Base-by-base conservation (phyloP, 2,797 vertebrate species). In the Limosa lapponica region DNA sequence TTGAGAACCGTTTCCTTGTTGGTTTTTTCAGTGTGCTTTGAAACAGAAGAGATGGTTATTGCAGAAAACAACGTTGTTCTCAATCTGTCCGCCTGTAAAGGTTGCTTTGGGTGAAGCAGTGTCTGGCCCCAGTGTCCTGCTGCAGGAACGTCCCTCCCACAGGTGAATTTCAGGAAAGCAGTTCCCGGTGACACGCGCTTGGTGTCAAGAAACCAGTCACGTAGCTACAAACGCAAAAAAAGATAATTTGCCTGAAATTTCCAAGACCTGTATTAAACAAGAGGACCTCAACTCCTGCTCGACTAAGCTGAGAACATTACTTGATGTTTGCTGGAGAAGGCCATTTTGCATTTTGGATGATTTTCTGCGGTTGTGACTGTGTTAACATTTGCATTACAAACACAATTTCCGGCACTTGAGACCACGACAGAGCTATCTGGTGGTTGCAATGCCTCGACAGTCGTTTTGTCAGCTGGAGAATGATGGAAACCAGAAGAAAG, bases 401-500 rank as follows among this genome's bases (percentile, higher is more conserved):
- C 59, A 93, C 61, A 69, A 78, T 61, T 94, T 93, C 88, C 20
- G 46, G 48, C 57, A 84, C 49, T 85, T 86, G 75, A 81, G 54
- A 39, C 36, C 75, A 82, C 1, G 69, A 71, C 87, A 82, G 83
- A 93, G 83, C 37, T 87, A 87, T 49, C 67, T 84, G 8, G 8
- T 69, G 75, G 89, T 67, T 90, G 66, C 44, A 83, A 55, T 69
- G 91, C 57, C 69, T 93, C 62, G 59, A 37, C 43, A 93, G 77
- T 78, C 52, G 10, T 93, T 94, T 88, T 87, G 65, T 87, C 92
- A 97, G 78, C 46, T 12, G 18, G 71, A 77, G 43, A 91, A 80
- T 95, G 91, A 96, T 67, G 87, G 91, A 97, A 97, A 52, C 77
- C 95, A 97, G 91, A 92, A 79, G 87, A 97, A 96, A 81, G 72